Base-by-base conservation (phyloP, 2,888 invertebrate genomes). In the Euspilapteryx auroguttella region DNA sequence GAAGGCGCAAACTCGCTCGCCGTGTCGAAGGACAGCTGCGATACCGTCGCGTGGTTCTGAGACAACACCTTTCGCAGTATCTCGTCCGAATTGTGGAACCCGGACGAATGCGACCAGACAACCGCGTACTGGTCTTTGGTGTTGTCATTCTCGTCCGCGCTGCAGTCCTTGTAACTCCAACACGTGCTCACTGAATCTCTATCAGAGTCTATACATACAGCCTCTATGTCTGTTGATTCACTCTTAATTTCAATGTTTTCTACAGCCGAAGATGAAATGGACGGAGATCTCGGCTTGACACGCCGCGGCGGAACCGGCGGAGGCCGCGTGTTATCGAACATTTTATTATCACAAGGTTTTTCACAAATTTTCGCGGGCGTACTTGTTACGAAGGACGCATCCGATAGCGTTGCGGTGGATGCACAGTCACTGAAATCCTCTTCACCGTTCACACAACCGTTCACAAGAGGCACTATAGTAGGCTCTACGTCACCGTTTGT, bases 121-220 rank as follows among this genome's bases (percentile, higher is more conserved):
- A 49, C 58, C 3, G 66, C 62, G 47, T 77, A 77, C 14, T 59
- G 37, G 13, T 52, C 52, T 37, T 55, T 55, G 1, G 37, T 35
- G 13, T 58, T 57, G 21, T 38, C 36, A 10, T 56, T 59, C 7
- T 49, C 48, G 27, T 62, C 64, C 3, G 48, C 46, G 29, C 48
- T 59, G 36, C 71, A 69, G 34, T 66, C 73, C 39, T 69, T 64
- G 47, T 75, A 75, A 32, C 71, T 73, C 75, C 75, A 75, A 32
- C 69, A 65, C 15, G 71, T 71, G 47, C 69, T 75, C 29, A 53
- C 66, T 0, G 71, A 69, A 34, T 71, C 73, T 34, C 59, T 66
- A 22, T 63, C 64, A 0, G 64, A 53, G 10, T 54, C 49, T 10
- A 13, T 20, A 2, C 12, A n/a, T 21, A n/a, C n/a, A n/a, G n/a